Conservation (phyloP, 2,113 vertebrate genomes). For the Athene cunicularia region DNA sequence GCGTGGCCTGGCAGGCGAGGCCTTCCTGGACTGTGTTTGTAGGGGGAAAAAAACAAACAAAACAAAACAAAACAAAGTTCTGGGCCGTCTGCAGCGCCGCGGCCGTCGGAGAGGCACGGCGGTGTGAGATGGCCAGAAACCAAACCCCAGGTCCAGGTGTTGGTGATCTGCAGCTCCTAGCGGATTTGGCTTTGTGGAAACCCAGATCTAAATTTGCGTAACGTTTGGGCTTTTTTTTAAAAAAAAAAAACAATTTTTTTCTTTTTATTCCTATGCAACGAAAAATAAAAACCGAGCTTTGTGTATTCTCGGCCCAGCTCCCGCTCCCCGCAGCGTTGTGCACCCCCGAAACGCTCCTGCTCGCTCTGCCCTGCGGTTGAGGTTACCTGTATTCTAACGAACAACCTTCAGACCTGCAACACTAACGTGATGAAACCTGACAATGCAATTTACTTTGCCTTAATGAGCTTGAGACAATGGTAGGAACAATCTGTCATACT, state of each 20-base stretch:
- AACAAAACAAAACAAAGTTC: neutral
- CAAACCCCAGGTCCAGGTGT: neutral
- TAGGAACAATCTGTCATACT: constrained; percentile 28
- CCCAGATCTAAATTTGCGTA: neutral
- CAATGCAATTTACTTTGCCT: constrained; percentile 78
- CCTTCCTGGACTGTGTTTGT: neutral
- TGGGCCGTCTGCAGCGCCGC: neutral
- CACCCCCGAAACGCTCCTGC: neutral
- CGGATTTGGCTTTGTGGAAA: neutral
- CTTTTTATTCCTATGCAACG: constrained; percentile 78
- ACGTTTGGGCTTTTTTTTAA: neutral
- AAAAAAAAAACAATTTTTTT: neutral
- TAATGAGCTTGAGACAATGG: constrained; percentile 73
- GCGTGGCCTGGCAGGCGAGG: neutral
- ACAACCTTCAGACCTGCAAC: constrained; percentile 15
- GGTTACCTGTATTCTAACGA: neutral
- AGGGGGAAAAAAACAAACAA: neutral
- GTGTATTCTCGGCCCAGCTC: constrained; percentile 11
- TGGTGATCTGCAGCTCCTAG: neutral
- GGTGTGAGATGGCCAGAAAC: neutral
- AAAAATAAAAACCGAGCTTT: neutral
- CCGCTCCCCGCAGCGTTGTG: neutral
- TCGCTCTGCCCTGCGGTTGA: neutral
- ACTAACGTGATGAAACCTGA: constrained; percentile 62
- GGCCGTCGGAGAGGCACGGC: too few relatives aligned